phyloP scores from a whole-genome alignment of 2,888 invertebrate species.

The Germaria angustata region DNA sequence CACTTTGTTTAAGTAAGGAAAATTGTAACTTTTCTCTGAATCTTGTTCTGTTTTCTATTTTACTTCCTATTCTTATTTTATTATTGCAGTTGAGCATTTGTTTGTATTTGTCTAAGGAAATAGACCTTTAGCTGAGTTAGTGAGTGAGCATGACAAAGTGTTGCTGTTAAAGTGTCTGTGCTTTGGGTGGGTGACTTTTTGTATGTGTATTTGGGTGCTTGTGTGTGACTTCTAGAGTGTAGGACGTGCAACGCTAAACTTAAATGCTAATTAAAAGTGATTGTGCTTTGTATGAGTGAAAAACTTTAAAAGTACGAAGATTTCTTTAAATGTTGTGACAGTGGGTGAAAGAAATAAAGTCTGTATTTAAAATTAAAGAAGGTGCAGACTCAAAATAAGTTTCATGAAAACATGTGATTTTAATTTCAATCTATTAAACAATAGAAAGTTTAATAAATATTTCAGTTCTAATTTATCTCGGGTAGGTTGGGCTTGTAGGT shows the following conservation, averaged over 20 bases:
- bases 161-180: not conserved
- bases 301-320: not conserved
- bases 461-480: too few relatives aligned
- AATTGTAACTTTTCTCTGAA: slow-evolving; percentile 3
- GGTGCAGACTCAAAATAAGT: too few relatives aligned
- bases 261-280: slow-evolving; percentile 55
- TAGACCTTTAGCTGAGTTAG: slow-evolving; percentile 9
- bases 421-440: too few relatives aligned
- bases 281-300: not conserved
- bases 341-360: not conserved
- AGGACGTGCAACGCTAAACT: slow-evolving; percentile 42
- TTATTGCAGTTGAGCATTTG: not conserved
- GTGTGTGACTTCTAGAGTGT: not conserved
- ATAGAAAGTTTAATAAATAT: too few relatives aligned
- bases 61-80: not conserved
- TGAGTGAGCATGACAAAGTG: not conserved
- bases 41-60: not conserved
- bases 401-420: too few relatives aligned
- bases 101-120: slow-evolving; percentile 16
- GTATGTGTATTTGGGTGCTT: too few relatives aligned
- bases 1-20: not conserved
- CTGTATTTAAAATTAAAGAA: not conserved
- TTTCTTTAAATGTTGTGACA: not conserved
- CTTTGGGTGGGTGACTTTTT: too few relatives aligned
- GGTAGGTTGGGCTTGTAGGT: too few relatives aligned